These are phyloP conservation scores for Manis crassicaudata DNA, from an alignment of 2,797 vertebrate species.

Conservation along the genomic window DNA sequence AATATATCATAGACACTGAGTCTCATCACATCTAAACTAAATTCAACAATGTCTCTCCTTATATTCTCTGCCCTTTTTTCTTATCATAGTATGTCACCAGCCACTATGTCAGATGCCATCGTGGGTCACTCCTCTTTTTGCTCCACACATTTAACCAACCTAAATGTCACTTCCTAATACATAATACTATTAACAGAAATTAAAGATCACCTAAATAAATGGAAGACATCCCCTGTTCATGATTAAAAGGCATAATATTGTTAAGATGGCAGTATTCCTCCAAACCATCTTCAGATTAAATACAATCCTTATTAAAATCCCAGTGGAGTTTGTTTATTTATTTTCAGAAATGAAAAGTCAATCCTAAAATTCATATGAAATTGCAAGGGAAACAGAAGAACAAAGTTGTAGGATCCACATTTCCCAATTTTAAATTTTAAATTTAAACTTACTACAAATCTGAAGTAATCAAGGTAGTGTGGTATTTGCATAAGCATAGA, in stretches of 20 bases:
- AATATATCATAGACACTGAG: neutral
- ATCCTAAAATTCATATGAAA: neutral
- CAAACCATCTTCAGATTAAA: neutral
- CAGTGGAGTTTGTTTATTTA: neutral
- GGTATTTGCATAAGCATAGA: neutral
- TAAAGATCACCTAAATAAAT: constrained; percentile 5
- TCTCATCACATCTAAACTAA: neutral
- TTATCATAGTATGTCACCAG: neutral
- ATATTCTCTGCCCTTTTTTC: neutral
- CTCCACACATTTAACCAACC: neutral
- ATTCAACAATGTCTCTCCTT: neutral
- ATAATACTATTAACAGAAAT: neutral
- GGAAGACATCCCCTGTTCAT: neutral
- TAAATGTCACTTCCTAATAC: neutral
- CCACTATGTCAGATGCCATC: neutral
- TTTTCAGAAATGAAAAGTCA: neutral
- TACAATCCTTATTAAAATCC: neutral
- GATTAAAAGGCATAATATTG: neutral
- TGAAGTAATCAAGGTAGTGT: neutral
- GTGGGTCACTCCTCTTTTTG: neutral
- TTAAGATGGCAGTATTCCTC: neutral
- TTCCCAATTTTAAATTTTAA: neutral
- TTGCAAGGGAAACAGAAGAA: neutral
- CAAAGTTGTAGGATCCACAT: neutral
- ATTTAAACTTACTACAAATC: neutral